Evolutionary conservation across 2,797 vertebrate genomes (phyloP).

Genomic region (Cercopithecus diana): DNA sequence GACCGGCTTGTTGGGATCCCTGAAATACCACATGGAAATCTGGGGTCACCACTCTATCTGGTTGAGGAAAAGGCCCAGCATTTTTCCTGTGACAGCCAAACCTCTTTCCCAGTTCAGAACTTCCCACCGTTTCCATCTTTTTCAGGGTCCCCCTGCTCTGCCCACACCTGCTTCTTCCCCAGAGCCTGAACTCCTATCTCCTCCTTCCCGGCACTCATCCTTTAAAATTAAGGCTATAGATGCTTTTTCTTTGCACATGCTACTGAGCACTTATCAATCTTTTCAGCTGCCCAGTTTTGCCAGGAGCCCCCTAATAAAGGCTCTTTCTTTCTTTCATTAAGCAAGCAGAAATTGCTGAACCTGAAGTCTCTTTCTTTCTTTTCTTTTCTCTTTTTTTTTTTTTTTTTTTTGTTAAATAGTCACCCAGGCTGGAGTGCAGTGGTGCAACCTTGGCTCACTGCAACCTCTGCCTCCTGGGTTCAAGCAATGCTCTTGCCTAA

Average conservation of each 20-base stretch:
- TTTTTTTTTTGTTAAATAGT: too few species aligned
- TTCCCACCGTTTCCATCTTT: slow-evolving; percentile 4
- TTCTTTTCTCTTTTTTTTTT: too few species aligned
- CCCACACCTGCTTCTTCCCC: not conserved
- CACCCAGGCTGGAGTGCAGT: too few species aligned
- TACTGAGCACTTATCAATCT: not conserved
- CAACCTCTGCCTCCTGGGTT: too few species aligned
- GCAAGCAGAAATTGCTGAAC: not conserved
- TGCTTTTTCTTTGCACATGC: not conserved
- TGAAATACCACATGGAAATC: slow-evolving; percentile 82
- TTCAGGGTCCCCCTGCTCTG: not conserved
- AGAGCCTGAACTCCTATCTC: not conserved
- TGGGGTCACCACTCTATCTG: slow-evolving; percentile 65
- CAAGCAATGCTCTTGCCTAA: too few species aligned
- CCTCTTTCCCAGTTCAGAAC: not conserved
- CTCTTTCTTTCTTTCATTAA: not conserved
- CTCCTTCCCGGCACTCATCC: not conserved
- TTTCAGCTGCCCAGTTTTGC: slow-evolving; percentile 20
- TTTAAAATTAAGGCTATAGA: not conserved
- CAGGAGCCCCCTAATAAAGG: not conserved
- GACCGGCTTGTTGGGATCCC: slow-evolving; percentile 98
- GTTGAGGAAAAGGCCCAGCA: slow-evolving; percentile 23
- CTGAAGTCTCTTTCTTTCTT: not conserved
- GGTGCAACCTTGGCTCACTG: too few species aligned
- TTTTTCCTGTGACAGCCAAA: slow-evolving; percentile 25